Evolutionary conservation across 2,113 vertebrate genomes (phyloP).

Genomic region (Centropristis striata): DNA sequence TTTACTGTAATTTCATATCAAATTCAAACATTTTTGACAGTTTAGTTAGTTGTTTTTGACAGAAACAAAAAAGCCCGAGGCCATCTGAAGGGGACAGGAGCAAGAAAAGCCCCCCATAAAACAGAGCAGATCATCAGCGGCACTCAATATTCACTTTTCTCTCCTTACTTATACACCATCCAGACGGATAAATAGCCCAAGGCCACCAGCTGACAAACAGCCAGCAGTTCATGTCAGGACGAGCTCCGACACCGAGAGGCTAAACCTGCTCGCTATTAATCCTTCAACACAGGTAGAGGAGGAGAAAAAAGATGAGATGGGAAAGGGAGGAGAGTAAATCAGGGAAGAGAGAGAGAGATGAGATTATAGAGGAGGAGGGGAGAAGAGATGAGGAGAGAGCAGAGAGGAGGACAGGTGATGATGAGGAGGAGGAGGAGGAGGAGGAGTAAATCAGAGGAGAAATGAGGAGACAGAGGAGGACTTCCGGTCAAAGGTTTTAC

Average conservation of each 20-base stretch:
- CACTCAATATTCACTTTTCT: conserved; percentile 38
- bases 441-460: not conserved
- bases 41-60: conserved; percentile 31
- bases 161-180: conserved; percentile 31
- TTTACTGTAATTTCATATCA: no score
- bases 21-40: no score
- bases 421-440: conserved; percentile 8
- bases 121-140: conserved; percentile 28
- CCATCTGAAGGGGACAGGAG: not conserved
- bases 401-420: conserved; percentile 3
- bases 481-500: not conserved
- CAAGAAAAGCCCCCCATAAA: conserved; percentile 11
- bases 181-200: conserved; percentile 61
- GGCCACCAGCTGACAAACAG: conserved; percentile 68
- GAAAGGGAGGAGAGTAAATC: conserved; percentile 45
- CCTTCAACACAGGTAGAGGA: conserved; percentile 55
- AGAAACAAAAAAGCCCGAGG: conserved; percentile 34
- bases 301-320: conserved; percentile 50
- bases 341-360: conserved; percentile 18
- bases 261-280: conserved; percentile 68
- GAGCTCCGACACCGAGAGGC: conserved; percentile 51
- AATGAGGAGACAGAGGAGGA: conserved; percentile 16
- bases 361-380: not conserved
- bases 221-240: conserved; percentile 70
- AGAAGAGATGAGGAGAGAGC: not conserved